Evolutionary conservation across 2,113 vertebrate species (phyloP).

Genomic region (Trematocara nigrifrons): DNA sequence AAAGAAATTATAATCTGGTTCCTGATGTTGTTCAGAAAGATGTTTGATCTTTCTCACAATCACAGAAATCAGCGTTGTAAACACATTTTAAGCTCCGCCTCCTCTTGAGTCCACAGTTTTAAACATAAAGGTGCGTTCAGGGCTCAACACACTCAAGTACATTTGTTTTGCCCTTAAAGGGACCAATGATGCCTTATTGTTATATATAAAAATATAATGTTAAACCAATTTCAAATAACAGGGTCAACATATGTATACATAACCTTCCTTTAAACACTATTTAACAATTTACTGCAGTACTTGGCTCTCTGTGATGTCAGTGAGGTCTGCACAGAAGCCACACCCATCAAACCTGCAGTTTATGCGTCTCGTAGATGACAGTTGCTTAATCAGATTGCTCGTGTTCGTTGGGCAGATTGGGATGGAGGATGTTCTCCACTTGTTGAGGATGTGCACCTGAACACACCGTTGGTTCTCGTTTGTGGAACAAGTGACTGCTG

Average conservation of each 20-base stretch:
- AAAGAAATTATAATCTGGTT: not conserved
- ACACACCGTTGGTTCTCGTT: not conserved
- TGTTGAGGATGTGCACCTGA: not conserved
- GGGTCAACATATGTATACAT: not conserved
- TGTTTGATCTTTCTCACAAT: not conserved
- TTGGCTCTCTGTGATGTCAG: not conserved
- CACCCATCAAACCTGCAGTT: not conserved
- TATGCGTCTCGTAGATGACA: not conserved
- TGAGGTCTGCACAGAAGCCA: not conserved
- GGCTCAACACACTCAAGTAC: not conserved
- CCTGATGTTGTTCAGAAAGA: not conserved
- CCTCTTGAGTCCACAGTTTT: not conserved
- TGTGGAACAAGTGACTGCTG: not conserved
- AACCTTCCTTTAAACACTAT: not conserved
- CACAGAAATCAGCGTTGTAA: not conserved
- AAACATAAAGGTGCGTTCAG: not conserved
- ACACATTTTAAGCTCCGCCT: not conserved
- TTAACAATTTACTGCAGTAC: not conserved
- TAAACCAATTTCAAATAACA: not conserved
- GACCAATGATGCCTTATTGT: not conserved
- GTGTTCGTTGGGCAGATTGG: not conserved
- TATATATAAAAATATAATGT: not conserved
- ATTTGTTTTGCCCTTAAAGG: not conserved
- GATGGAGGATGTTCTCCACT: not conserved
- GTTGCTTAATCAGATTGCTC: not conserved